Evolutionary conservation across 2,888 invertebrate genomes (phyloP).

Genomic region (Lucinisca nassula): DNA sequence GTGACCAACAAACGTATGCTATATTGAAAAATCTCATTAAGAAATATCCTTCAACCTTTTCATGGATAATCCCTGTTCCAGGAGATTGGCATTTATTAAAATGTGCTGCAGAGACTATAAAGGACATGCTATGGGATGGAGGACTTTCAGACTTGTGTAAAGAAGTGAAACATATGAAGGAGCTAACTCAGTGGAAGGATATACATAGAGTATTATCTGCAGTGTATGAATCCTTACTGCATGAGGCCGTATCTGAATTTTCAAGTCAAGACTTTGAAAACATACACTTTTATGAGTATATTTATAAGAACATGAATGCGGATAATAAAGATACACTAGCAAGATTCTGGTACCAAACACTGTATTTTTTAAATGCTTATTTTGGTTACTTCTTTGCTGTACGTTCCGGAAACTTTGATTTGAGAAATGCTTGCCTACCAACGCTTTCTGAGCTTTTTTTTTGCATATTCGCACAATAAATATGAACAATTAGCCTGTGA

Average conservation of each 20-base stretch:
- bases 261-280: background rate
- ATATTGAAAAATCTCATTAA: background rate
- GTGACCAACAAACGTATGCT: background rate
- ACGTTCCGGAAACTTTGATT: background rate
- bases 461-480: background rate
- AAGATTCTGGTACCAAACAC: background rate
- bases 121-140: background rate
- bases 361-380: background rate
- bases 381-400: background rate
- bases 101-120: background rate
- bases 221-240: background rate
- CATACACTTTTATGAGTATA: background rate
- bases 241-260: background rate
- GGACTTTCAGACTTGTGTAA: background rate
- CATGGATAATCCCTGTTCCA: background rate
- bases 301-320: background rate
- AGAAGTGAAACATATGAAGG: background rate
- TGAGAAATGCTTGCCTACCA: background rate
- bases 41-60: background rate
- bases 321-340: background rate
- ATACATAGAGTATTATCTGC: background rate
- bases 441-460: background rate
- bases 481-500: background rate
- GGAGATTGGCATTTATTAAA: background rate
- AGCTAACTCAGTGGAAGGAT: background rate